These are phyloP conservation scores for Cecidostiba fungosa DNA, from an alignment of 2,888 invertebrate species.

Conservation along the genomic window DNA sequence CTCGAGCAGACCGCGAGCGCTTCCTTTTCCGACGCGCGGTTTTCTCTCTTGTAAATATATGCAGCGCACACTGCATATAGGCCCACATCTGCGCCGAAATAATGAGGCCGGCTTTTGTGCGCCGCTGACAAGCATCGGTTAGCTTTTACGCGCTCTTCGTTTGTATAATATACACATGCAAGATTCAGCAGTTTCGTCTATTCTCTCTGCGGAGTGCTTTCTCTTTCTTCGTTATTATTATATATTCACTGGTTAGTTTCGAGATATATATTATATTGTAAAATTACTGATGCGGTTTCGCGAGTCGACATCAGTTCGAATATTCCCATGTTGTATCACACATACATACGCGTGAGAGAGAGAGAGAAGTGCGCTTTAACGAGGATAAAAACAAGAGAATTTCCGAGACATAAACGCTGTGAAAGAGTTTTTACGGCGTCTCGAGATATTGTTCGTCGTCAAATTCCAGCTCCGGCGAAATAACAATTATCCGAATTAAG, in stretches of 20 bases:
- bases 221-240: neutral
- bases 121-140: neutral
- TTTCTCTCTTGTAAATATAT: neutral
- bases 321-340: constrained; percentile 6
- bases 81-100: constrained; percentile 8
- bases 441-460: constrained; percentile 28
- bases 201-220: neutral
- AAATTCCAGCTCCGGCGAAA: constrained; percentile 25
- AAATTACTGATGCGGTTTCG: constrained; percentile 38
- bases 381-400: constrained; percentile 13
- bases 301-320: constrained; percentile 24
- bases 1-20: constrained; percentile 32
- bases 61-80: neutral
- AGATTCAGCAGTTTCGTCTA: constrained; percentile 23
- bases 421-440: neutral
- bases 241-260: neutral
- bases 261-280: neutral
- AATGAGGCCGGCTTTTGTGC: constrained; percentile 16
- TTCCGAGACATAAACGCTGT: neutral
- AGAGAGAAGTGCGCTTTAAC: neutral
- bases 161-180: neutral
- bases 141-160: neutral
- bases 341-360: too few relatives aligned
- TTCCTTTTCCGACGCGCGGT: constrained; percentile 37
- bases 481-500: constrained; percentile 32